These are phyloP conservation scores for Zaprionus africanus DNA, from an alignment of 1,140 invertebrate species.

Conservation along the genomic window DNA sequence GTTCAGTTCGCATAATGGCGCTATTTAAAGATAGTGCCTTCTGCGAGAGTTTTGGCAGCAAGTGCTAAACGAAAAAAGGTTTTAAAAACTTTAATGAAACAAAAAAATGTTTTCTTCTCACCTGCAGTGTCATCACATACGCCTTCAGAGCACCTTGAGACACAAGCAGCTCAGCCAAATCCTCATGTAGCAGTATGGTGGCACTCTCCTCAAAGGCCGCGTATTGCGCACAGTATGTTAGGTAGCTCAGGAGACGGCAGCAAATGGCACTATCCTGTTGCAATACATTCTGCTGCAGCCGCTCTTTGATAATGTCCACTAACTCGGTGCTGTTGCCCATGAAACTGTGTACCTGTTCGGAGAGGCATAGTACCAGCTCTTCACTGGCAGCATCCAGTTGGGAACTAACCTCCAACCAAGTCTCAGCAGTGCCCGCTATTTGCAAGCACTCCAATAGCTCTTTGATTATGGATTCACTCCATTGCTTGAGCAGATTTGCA, in stretches of 20 bases:
- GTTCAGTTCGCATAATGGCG: conserved; percentile 67
- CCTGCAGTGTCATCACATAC: conserved; percentile 72
- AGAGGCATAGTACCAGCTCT: conserved; percentile 54
- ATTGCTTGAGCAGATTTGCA: conserved; percentile 72
- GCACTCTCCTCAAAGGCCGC: conserved; percentile 72
- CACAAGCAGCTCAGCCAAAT: conserved; percentile 61
- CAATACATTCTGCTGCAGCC: conserved; percentile 35
- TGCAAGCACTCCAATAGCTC: conserved; percentile 63
- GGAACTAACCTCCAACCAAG: conserved; percentile 51
- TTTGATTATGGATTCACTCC: conserved; percentile 61
- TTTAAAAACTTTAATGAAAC: not conserved
- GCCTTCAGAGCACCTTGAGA: conserved; percentile 53
- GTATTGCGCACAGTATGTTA: conserved; percentile 58
- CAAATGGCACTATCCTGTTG: conserved; percentile 51
- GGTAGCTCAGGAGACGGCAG: conserved; percentile 55
- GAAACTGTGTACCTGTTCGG: conserved; percentile 61
- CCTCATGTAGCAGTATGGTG: conserved; percentile 67
- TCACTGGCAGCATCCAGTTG: conserved; percentile 16
- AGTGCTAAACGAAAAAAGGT: conserved; percentile 44
- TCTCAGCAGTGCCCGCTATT: conserved; percentile 50
- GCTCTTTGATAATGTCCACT: conserved; percentile 61
- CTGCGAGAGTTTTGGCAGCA: conserved; percentile 62
- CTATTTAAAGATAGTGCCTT: conserved; percentile 50
- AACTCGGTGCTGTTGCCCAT: conserved; percentile 61
- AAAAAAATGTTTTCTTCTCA: not conserved